Evolutionary conservation across 2,888 invertebrate species (phyloP).

Genomic region (Suillia variegata): DNA sequence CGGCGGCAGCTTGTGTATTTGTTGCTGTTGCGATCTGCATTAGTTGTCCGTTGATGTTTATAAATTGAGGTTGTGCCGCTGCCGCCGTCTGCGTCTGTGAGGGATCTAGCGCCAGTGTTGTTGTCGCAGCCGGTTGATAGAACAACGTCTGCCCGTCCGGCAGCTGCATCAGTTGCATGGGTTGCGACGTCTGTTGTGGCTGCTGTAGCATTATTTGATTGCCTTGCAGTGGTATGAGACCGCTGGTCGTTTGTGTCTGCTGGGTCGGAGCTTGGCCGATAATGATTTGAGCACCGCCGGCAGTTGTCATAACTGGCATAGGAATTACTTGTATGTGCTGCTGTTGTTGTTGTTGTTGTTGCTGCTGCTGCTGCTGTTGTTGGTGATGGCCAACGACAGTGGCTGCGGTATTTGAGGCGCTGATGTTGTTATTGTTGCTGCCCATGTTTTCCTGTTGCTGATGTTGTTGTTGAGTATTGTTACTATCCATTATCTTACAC

Average conservation of each 20-base stretch:
- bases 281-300: slow-evolving; percentile 53
- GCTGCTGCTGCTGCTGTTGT: slow-evolving; percentile 28
- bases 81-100: slow-evolving; percentile 36
- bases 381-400: too few species aligned
- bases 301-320: slow-evolving; percentile 48
- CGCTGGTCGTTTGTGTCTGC: slow-evolving; percentile 37
- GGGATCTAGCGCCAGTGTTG: slow-evolving; percentile 27
- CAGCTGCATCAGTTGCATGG: slow-evolving; percentile 84
- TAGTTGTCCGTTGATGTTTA: slow-evolving; percentile 62
- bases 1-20: slow-evolving; percentile 41
- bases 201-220: slow-evolving; percentile 59
- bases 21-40: slow-evolving; percentile 56
- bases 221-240: slow-evolving; percentile 55
- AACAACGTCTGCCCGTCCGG: slow-evolving; percentile 93
- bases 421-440: too few species aligned
- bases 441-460: slow-evolving; percentile 30
- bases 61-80: slow-evolving; percentile 65
- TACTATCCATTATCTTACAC: slow-evolving; percentile 34
- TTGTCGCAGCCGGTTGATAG: slow-evolving; percentile 68
- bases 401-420: too few species aligned
- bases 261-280: slow-evolving; percentile 54
- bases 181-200: slow-evolving; percentile 50
- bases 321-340: slow-evolving; percentile 51
- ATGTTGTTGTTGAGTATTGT: too few species aligned
- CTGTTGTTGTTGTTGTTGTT: slow-evolving; percentile 23